Conservation (phyloP, 30 jellyfish, hydroid and myxozoan genomes). For the Sanderia malayensis region DNA sequence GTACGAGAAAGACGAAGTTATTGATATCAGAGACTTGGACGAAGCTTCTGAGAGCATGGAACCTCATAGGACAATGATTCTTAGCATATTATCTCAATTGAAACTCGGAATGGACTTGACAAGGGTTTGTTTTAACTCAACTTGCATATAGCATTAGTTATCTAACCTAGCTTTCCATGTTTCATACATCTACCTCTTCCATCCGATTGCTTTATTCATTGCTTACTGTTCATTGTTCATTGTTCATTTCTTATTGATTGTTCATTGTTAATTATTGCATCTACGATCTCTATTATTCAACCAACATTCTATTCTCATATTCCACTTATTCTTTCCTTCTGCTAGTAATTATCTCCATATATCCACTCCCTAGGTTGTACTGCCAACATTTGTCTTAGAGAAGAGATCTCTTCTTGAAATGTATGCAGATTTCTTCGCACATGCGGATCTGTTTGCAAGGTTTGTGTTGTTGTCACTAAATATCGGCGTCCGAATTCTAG, state of each 20-base stretch:
- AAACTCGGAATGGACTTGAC: conserved; percentile 98
- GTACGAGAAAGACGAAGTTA: conserved; percentile 67
- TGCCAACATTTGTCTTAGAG: conserved; percentile 93
- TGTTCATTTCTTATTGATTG: not conserved
- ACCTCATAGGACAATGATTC: conserved; percentile 77
- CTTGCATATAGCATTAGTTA: no score
- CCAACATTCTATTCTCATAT: no score
- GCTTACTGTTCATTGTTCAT: no score
- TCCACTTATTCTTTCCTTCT: no score
- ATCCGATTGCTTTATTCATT: no score
- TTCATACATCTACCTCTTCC: no score
- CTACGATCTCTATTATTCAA: no score
- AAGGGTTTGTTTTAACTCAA: conserved; percentile 80
- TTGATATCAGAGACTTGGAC: conserved; percentile 46
- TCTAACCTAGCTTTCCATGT: no score
- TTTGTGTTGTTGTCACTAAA: no score
- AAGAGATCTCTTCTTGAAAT: conserved; percentile 92
- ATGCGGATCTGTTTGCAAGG: conserved; percentile 78
- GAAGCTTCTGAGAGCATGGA: conserved; percentile 82
- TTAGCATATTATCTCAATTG: conserved; percentile 80
- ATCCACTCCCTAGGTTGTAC: conserved; percentile 58
- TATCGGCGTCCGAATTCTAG: no score
- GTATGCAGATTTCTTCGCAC: conserved; percentile 96
- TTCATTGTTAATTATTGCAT: not conserved
- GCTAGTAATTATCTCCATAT: no score